These are phyloP conservation scores for Listronotus oregonensis DNA, from an alignment of 1,140 invertebrate species.

Conservation along the genomic window DNA sequence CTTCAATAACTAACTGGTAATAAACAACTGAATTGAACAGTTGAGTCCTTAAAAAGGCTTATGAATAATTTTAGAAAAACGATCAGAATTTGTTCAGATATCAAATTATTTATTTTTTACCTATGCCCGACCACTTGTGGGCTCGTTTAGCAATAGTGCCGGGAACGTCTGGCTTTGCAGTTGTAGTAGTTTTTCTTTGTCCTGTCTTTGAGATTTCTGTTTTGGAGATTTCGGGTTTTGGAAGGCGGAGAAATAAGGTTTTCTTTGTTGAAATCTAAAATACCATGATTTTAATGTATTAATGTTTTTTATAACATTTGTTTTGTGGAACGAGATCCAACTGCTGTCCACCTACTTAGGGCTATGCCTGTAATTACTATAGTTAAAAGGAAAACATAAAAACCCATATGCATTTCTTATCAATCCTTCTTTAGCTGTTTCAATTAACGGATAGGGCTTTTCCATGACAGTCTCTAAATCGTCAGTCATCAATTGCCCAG, in stretches of 20 bases:
- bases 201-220: conserved; percentile 40
- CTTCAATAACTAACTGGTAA: too few relatives aligned
- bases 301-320: too few relatives aligned
- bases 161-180: conserved; percentile 34
- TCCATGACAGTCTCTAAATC: conserved; percentile 88
- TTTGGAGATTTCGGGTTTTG: conserved; percentile 44
- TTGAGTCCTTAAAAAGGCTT: too few relatives aligned
- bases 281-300: conserved; percentile 4
- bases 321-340: too few relatives aligned
- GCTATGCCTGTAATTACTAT: too few relatives aligned
- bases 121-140: conserved; percentile 11
- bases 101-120: too few relatives aligned
- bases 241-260: conserved; percentile 46
- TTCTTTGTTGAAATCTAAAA: conserved; percentile 47
- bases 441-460: conserved; percentile 88
- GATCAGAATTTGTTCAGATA: too few relatives aligned
- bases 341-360: too few relatives aligned
- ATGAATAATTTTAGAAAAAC: too few relatives aligned
- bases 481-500: conserved; percentile 94
- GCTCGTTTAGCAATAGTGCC: not conserved
- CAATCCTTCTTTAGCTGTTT: conserved; percentile 83
- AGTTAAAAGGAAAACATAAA: conserved; percentile 14
- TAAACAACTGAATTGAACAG: too few relatives aligned
- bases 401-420: conserved; percentile 59
- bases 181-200: conserved; percentile 35